Base-by-base conservation (phyloP, 1,140 invertebrate species). In the Elymnias hypermnestra region DNA sequence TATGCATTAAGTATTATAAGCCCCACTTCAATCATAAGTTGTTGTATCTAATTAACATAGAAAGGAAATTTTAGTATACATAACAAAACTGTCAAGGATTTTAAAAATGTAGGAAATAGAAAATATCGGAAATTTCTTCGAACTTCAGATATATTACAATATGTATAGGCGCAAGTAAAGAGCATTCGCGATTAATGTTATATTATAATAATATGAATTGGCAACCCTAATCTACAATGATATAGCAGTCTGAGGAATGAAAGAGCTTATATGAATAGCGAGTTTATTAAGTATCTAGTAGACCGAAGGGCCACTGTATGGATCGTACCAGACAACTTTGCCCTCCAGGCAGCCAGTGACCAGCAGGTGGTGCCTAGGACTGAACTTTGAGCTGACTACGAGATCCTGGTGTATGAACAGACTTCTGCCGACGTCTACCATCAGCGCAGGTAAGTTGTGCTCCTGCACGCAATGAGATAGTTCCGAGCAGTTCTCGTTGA, bases 301-400 rank as follows among this genome's bases (percentile, higher is more conserved):
- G 4, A 72, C 33, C 1, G 63, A 40, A 28, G 81, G 77, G 0
- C 81, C 81, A 36, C 77, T 78, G 56, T 70, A 73, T 1, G 96
- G 96, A 55, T 96, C 93, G 85, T 97, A 94, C 93, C 96, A 98
- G 17, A 93, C 91, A 33, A 97, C 93, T 66, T 93, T 92, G 1
- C 96, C 95, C 37, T 91, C 90, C 2, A 96, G 89, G 83, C 96
- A 97, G 7, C 96, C 96, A 4, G 94, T 95, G 2, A 96, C 96
- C 3, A 97, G 88, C 46, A 96, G 83, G 65, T 92, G 93, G 70
- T 97, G 93, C 3, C 89, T 89, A 0, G 96, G 96, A 39, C 93
- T 96, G 77, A 97, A 98, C 83, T 95, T 96, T 39, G 94, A 95
- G 71, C 94, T 94, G 12, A 97, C 91, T n/a, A 97, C 95, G 38